Base-by-base conservation (phyloP, 2,797 vertebrate genomes). In the Etheostoma perlongum region DNA sequence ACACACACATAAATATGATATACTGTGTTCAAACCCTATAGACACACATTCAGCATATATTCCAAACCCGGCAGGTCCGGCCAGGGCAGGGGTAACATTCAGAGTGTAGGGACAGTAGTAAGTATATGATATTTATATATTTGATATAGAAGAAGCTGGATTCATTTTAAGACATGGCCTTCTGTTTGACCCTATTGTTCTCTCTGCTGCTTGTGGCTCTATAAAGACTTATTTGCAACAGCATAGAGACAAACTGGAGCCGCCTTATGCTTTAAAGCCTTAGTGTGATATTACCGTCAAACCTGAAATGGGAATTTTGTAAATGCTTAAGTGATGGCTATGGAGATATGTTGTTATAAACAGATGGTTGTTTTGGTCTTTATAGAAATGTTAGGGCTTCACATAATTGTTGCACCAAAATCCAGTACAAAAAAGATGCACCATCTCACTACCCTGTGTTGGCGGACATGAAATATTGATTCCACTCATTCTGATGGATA, bases 391-490 rank as follows among this genome's bases (percentile, higher is more conserved):
- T 79, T 57, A 2, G n/a, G 23, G 12, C 19, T 51, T 76, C 25
- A 48, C 63, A 13, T 54, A 9, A 36, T 47, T 59, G 12, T 55
- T 4, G n/a, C 64, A 47, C 25, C 27, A 40, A 59, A 74, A 59
- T 59, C 33, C 55, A 62, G 25, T 12, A 13, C 15, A 47, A 72
- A 58, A 58, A 33, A 55, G 18, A 40, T 49, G 11, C 48, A 21
- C 2, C 23, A 1, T 68, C 62, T 27, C 53, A 25, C 27, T 47
- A 12, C 6, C 18, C 53, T 21, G 4, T 23, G 21, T 48, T 68
- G 21, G 47, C 23, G 46, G 55, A 77, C 52, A 61, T 67, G 23
- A 66, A 66, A 68, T 61, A 75, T 61, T 72, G 16, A 68, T 75
- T 67, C 76, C 9, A 30, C 25, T 64, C 40, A 11, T 68, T 63